A percentile compares a stretch with the other conserved stretches of the same genome.
Evolutionary conservation across 1,140 invertebrate genomes (phyloP).

Genomic region (Metaphire vulgaris): DNA sequence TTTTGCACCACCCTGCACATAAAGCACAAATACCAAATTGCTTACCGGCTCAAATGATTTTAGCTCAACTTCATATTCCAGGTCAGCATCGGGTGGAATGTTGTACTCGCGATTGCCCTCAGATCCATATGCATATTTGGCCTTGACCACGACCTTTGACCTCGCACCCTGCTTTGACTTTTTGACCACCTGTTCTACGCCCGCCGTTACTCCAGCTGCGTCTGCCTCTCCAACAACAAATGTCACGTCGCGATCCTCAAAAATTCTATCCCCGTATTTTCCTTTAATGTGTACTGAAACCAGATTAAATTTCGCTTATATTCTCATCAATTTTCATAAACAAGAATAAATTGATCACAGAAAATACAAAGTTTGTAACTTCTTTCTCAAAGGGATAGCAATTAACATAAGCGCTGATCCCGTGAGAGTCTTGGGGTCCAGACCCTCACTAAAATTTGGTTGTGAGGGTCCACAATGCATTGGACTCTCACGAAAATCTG

Average conservation of each 20-base stretch:
- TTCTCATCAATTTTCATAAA: no score
- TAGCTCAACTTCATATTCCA: conserved; percentile 71
- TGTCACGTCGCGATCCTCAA: conserved; percentile 69
- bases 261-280: conserved; percentile 60
- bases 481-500: no score
- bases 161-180: conserved; percentile 77
- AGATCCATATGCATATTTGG: conserved; percentile 72
- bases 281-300: conserved; percentile 71
- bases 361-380: no score
- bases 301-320: no score
- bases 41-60: conserved; percentile 75
- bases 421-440: no score
- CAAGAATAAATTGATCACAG: no score
- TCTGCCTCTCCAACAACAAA: conserved; percentile 81
- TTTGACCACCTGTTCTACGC: conserved; percentile 75
- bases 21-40: no score
- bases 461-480: no score
- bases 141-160: conserved; percentile 65
- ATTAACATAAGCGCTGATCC: no score
- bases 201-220: conserved; percentile 67
- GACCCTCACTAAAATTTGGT: no score
- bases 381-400: no score
- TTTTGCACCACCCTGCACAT: no score
- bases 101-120: conserved; percentile 64
- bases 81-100: conserved; percentile 69